A percentile compares a stretch with the other conserved stretches of the same genome.
Evolutionary conservation across 2,797 vertebrate genomes (phyloP).

Genomic region (Neomorphus geoffroyi): DNA sequence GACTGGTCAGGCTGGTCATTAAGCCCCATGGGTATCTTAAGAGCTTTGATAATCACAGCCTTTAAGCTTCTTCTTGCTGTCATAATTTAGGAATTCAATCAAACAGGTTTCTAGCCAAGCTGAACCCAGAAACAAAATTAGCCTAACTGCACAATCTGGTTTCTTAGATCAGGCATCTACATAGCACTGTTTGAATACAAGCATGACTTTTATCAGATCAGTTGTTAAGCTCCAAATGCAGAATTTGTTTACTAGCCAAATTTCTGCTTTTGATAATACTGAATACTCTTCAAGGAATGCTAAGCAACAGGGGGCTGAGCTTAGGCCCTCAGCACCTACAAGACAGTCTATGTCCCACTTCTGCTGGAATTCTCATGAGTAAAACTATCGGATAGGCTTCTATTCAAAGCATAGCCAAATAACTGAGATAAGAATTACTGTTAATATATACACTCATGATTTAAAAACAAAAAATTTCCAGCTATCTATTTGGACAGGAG

Average conservation of each 20-base stretch:
- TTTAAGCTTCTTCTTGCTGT: background rate
- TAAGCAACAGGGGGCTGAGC: background rate
- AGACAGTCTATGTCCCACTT: background rate
- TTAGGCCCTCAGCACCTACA: background rate
- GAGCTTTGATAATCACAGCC: background rate
- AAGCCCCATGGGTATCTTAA: background rate
- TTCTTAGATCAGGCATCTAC: background rate
- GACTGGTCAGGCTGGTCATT: background rate
- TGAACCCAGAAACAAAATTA: background rate
- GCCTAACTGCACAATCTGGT: background rate
- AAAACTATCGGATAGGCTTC: background rate
- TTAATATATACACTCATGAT: background rate
- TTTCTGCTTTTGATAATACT: background rate
- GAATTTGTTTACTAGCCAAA: background rate
- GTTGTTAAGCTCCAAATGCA: background rate
- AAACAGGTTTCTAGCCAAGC: background rate
- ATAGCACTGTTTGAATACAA: background rate
- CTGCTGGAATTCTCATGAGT: background rate
- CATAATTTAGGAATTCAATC: background rate
- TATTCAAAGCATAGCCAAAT: background rate
- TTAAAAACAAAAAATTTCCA: background rate
- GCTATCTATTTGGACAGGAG: background rate
- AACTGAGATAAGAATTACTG: background rate
- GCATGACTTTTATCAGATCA: background rate
- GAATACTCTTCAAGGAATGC: background rate